Base-by-base conservation (phyloP, 2,888 invertebrate species). In the Andrena haemorrhoa region DNA sequence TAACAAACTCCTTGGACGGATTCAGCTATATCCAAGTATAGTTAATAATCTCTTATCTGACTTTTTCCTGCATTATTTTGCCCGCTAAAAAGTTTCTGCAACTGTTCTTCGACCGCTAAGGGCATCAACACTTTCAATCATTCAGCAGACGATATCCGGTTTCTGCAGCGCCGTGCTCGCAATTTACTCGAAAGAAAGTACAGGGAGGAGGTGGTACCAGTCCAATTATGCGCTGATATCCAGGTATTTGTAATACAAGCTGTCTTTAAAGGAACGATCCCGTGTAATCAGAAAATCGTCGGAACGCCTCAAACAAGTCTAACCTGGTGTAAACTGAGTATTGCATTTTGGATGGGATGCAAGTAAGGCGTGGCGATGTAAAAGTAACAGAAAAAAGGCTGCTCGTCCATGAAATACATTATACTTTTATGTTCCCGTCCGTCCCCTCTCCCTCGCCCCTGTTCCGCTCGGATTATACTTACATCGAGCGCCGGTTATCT, bases 261-360 rank as follows among this genome's bases (percentile, higher is more conserved):
- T 6, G 66, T 66, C 26, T 65, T 65, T 64, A 58, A 58, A 47
- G 10, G 64, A 23, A 26, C 49, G 49, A 29, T 20, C 26, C 31
- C 5, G 20, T 4, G n/a, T 35, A 63, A 65, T 72, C 65, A 6
- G 23, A 5, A 47, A 53, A 77, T 65, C 16, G 35, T 12, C 73
- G 73, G 35, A 73, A 65, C 76, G 72, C 77, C 73, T 77, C 12
- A 61, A 66, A 66, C 60, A 23, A 61, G 29, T 60, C 12, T 51
- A 33, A 23, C n/a, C 49, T 33, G 35, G 23, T 33, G 73, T 41
- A 65, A 69, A 61, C 26, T 60, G 60, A 51, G 51, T 41, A 73
- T 41, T 61, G 61, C 58, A 26, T 74, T 78, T 78, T 41, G 20
- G 10, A 63, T 16, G 33, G 53, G 74, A 68, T 33, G 41, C 47